Evolutionary conservation across 2,797 vertebrate genomes (phyloP).

Genomic region (Allobates femoralis): DNA sequence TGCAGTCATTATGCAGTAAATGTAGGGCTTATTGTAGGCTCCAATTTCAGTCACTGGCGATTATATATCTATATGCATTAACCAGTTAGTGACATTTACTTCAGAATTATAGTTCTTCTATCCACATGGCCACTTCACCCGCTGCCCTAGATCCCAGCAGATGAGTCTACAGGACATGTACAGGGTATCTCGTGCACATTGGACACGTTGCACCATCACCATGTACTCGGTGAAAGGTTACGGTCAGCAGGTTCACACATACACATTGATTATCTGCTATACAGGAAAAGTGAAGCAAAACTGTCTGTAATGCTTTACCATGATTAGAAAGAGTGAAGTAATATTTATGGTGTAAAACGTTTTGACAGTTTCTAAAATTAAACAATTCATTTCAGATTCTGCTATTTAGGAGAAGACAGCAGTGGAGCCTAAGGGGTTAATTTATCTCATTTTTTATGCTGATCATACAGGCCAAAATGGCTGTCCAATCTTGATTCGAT

Average conservation of each 20-base stretch:
- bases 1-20: too few relatives aligned
- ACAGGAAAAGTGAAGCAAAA: not conserved
- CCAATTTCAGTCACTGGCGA: not conserved
- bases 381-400: too few relatives aligned
- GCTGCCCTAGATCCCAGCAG: not conserved
- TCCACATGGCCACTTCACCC: not conserved
- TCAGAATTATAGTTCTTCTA: not conserved
- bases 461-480: not conserved
- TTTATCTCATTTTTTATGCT: not conserved
- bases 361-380: too few relatives aligned
- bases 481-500: not conserved
- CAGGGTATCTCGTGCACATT: not conserved
- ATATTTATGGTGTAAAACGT: too few relatives aligned
- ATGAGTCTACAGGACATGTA: not conserved
- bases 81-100: not conserved
- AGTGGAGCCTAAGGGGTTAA: too few relatives aligned
- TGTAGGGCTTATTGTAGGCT: not conserved
- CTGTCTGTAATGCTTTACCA: not conserved
- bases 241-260: constrained; percentile 23
- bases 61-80: not conserved
- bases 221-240: not conserved
- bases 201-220: not conserved
- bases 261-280: not conserved
- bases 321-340: not conserved
- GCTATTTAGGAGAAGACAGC: too few relatives aligned